phyloP scores from a whole-genome alignment of 1,140 invertebrate species.

The Aphelenchoides avenae region DNA sequence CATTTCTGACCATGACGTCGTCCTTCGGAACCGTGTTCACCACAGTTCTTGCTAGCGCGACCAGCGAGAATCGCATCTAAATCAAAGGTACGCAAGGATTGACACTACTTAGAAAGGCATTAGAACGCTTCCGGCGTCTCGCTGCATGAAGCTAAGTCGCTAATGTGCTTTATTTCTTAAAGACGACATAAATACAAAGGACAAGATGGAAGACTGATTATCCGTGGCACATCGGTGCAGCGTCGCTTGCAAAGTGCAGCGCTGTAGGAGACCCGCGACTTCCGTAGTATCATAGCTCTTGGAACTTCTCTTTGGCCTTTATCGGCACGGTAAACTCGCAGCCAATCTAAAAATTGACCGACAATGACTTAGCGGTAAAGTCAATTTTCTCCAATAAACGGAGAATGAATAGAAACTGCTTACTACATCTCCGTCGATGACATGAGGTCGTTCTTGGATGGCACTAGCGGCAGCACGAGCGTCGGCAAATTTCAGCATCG shows the following conservation, averaged over 20 bases:
- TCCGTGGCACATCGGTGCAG: too few relatives aligned
- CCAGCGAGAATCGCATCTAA: conserved; percentile 1
- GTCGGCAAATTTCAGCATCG: conserved; percentile 45
- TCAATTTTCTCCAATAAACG: neutral
- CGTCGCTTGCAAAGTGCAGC: too few relatives aligned
- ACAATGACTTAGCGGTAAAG: too few relatives aligned
- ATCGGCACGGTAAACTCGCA: conserved; percentile 43
- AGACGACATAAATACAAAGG: neutral
- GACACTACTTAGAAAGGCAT: neutral
- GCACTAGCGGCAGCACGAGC: conserved; percentile 41
- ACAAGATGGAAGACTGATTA: neutral
- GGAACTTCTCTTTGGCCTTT: conserved; percentile 9
- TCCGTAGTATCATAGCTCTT: conserved; percentile 21
- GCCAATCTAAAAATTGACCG: conserved; percentile 32
- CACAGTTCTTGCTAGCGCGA: neutral
- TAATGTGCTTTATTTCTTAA: conserved; percentile 7
- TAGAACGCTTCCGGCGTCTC: too few relatives aligned
- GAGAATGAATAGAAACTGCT: conserved; percentile 6
- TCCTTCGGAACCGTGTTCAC: neutral
- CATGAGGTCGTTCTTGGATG: conserved; percentile 47
- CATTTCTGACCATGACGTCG: conserved; percentile 14
- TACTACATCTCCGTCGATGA: conserved; percentile 54
- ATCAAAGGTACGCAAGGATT: too few relatives aligned
- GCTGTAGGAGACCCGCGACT: neutral
- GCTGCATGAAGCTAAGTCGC: conserved; percentile 2